A percentile compares a stretch with the other conserved stretches of the same genome.
These are phyloP conservation scores for Microplitis demolitor DNA, from an alignment of 1,140 invertebrate genomes.

Conservation along the genomic window DNA sequence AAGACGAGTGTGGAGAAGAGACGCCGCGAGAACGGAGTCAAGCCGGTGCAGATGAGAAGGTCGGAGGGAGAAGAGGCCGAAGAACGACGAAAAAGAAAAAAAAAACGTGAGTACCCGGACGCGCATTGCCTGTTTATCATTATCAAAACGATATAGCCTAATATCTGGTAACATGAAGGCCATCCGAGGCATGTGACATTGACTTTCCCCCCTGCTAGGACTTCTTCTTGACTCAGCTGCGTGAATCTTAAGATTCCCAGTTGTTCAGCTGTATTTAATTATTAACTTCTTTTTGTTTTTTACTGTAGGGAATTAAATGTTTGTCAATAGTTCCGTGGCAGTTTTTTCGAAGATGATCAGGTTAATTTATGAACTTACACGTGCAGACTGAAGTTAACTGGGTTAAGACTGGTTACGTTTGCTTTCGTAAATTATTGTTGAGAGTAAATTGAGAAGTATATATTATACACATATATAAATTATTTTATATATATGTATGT, in stretches of 20 bases:
- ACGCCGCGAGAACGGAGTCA: slow-evolving; percentile 25
- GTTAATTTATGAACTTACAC: no score
- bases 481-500: no score
- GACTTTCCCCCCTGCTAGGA: slow-evolving; percentile 2
- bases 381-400: neutral
- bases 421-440: neutral
- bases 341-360: no score
- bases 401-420: neutral
- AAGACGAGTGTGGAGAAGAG: slow-evolving; percentile 13
- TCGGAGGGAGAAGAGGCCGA: neutral
- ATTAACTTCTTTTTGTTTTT: neutral
- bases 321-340: no score
- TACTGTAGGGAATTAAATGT: no score
- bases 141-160: neutral
- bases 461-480: no score
- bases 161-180: neutral
- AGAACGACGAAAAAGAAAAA: neutral
- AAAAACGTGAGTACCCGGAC: slow-evolving; percentile 18
- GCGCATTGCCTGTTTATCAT: slow-evolving; percentile 10
- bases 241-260: neutral
- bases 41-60: neutral
- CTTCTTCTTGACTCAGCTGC: neutral
- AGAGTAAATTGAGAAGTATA: neutral
- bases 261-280: neutral
- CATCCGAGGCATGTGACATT: slow-evolving; percentile 10